Evolutionary conservation across 2,797 vertebrate genomes (phyloP).

Genomic region (Falco cherrug): DNA sequence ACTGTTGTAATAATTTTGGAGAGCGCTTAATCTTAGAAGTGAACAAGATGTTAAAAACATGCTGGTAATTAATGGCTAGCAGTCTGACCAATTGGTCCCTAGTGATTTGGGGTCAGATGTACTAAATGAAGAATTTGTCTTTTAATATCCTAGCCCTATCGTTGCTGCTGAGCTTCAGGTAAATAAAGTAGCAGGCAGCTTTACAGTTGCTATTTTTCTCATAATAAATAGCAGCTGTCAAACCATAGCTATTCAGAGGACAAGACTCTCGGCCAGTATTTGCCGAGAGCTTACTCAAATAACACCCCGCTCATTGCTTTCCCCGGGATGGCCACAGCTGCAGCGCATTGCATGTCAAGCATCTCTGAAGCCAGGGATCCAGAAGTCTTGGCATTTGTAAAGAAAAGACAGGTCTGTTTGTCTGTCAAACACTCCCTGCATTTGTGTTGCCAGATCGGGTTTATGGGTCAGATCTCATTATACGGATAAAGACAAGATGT

Average conservation of each 20-base stretch:
- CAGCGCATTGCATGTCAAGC: background rate
- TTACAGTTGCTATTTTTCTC: slow-evolving; percentile 37
- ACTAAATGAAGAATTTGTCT: background rate
- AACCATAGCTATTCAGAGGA: background rate
- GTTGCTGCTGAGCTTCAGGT: slow-evolving; percentile 18
- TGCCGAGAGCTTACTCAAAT: slow-evolving; percentile 18
- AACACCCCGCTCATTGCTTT: background rate
- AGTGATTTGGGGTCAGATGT: background rate
- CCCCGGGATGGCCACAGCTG: background rate
- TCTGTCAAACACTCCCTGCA: background rate
- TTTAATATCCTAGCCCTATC: background rate
- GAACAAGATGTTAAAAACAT: background rate
- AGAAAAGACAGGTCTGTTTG: background rate
- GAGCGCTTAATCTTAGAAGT: background rate
- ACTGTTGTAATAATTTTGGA: background rate
- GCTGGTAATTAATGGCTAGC: background rate
- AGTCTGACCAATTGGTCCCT: background rate
- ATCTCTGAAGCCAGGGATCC: background rate
- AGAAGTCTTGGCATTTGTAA: slow-evolving; percentile 1
- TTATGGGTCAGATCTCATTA: background rate
- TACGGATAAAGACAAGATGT: background rate
- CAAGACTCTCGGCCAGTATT: background rate
- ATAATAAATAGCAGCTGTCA: slow-evolving; percentile 49
- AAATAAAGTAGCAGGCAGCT: slow-evolving; percentile 37
- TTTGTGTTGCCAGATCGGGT: background rate